Evolutionary conservation across 2,113 vertebrate genomes (phyloP).

Genomic region (Raja brachyura): DNA sequence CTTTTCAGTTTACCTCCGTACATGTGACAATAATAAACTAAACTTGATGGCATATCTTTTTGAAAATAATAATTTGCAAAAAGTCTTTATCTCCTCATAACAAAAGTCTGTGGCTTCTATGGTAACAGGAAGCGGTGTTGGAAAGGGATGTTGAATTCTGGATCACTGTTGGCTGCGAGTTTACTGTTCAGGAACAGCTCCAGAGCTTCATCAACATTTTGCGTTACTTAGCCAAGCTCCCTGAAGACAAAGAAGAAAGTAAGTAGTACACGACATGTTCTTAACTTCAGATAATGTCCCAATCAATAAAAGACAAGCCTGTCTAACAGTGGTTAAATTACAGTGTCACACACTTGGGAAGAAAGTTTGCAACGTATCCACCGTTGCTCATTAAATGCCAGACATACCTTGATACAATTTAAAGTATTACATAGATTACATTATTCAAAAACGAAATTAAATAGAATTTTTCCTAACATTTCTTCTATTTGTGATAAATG

Average conservation of each 20-base stretch:
- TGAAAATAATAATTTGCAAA: neutral
- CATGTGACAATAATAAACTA: too few relatives aligned
- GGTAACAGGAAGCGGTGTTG: conserved; percentile 69
- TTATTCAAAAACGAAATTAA: too few relatives aligned
- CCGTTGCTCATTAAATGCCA: too few relatives aligned
- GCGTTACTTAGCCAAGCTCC: conserved; percentile 72
- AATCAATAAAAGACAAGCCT: neutral
- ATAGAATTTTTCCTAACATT: too few relatives aligned
- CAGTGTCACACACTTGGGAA: too few relatives aligned
- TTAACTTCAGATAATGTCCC: neutral
- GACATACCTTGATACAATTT: too few relatives aligned
- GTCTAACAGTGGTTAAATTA: neutral
- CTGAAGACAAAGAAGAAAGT: conserved; percentile 80
- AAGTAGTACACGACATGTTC: conserved; percentile 40
- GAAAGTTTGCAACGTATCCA: too few relatives aligned
- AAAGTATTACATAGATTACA: too few relatives aligned
- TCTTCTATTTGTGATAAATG: too few relatives aligned
- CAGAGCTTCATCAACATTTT: conserved; percentile 70
- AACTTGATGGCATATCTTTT: neutral
- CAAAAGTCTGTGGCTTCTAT: conserved; percentile 10
- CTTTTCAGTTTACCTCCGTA: too few relatives aligned
- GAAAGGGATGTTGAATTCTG: conserved; percentile 85
- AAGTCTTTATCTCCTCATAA: neutral
- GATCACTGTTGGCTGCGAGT: conserved; percentile 78
- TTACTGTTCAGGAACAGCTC: conserved; percentile 68